Base-by-base conservation (phyloP, 2,113 vertebrate species). In the Heteronetta atricapilla region DNA sequence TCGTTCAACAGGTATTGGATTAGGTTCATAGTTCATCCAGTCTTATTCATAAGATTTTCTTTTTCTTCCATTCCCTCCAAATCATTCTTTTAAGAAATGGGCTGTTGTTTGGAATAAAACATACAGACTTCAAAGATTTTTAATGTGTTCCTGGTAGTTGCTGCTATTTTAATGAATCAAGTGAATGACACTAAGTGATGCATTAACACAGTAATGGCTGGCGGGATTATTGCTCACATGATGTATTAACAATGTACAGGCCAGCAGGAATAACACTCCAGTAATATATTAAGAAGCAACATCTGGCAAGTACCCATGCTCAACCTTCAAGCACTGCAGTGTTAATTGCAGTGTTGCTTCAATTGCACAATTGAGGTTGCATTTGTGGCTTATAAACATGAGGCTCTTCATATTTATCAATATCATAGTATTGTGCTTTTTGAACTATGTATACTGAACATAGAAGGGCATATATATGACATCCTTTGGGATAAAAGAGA, bases 161-260 rank as follows among this genome's bases (percentile, higher is more conserved):
- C 55, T 90, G 83, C 29, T 86, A 60, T 96, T 96, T 93, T 83
- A 89, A 91, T 96, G 34, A 93, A 86, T 95, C 90, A 94, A 94
- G 60, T 44, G 26, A 93, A 90, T 59, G 77, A 76, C 31, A 64
- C 18, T 40, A 92, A 93, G 80, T 86, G 83, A 90, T 90, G 42
- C 17, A 87, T 92, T 91, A 93, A 90, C 48, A 44, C 42, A 90
- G 79, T 86, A 93, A 87, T 80, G 66, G 29, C 56, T 88, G 40
- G 75, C 3, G 13, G 28, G 62, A 83, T 50, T 93, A 48, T 25
- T 73, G 34, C 58, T 95, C 55, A 42, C 44, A 52, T 77, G 70
- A 95, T 73, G 11, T 36, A 75, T 88, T 88, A 83, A 44, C 34
- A 68, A 50, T 50, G 14, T 46, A 63, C 70, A 16, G n/a, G n/a